Base-by-base conservation (phyloP, 2,797 vertebrate species). In the Sebastiscus albofasciatus region DNA sequence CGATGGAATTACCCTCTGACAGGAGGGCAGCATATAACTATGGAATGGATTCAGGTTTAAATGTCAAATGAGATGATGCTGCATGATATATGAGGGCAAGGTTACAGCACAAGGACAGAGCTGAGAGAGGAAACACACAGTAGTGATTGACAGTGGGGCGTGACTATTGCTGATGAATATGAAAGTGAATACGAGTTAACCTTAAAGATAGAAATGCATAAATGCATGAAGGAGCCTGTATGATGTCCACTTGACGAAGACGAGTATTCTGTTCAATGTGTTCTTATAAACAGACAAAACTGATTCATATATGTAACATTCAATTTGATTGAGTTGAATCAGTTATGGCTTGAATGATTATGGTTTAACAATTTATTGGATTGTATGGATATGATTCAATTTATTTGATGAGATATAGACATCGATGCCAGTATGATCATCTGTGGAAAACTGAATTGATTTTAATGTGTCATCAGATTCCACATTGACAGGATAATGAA, bases 1-100 rank as follows among this genome's bases (percentile, higher is more conserved):
- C 84, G 80, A 93, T 91, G 88, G 65, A 88, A 87, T 92, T 78
- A 90, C 80, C 72, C 81, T 70, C 29, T 36, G 74, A 80, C 66
- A 42, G 64, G 61, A 82, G 60, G 72, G 26, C 72, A 42, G 33
- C 34, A 31, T 36, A 34, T 24, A 69, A 33, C 29, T 56, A 60
- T 75, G 82, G 49, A 79, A 80, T 86, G 74, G 65, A 72, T 84
- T 74, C 49, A 74, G 65, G 82, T 75, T 80, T 67, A 92, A 89
- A 85, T 91, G 87, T 83, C 83, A 91, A 81, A 86, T 75, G 75
- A 90, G 76, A 78, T 81, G 58, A 72, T 65, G 70, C 54, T 65
- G 74, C 80, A 85, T 84, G 83, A 89, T 77, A 68, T 26, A 61
- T 36, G 71, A 87, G 71, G 74, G 10, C 49, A 67, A 67, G 79